Conservation (phyloP, 2,888 invertebrate genomes). For the Pristionchus maxplancki region DNA sequence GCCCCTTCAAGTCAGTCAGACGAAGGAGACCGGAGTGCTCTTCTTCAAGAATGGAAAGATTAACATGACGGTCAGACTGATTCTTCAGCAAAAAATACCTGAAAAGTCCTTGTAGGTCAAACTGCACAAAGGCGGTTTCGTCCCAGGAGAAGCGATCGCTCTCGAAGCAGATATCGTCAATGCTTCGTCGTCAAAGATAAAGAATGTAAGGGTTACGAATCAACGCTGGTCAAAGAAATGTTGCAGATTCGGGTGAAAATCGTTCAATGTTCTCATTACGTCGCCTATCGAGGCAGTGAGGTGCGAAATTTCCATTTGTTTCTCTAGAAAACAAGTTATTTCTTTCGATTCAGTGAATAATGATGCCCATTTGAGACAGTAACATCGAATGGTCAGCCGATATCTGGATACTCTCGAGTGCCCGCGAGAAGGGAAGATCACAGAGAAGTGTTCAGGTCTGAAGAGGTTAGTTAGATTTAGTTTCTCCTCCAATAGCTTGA, state of each 20-base stretch:
- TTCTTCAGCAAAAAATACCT: too few relatives aligned
- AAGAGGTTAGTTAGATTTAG: background rate
- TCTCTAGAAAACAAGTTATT: background rate
- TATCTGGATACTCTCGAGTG: background rate
- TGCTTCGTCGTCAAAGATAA: constrained; percentile 42
- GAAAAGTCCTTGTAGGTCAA: background rate
- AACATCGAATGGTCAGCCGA: background rate
- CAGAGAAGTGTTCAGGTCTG: constrained; percentile 19
- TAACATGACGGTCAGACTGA: constrained; percentile 52
- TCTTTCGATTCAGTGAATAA: background rate
- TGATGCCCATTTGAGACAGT: background rate
- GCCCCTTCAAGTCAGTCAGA: constrained; percentile 53
- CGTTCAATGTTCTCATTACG: constrained; percentile 42
- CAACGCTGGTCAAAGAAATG: background rate
- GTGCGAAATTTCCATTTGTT: constrained; percentile 5
- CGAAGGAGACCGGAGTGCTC: constrained; percentile 57
- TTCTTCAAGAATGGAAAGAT: constrained; percentile 61
- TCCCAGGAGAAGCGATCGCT: constrained; percentile 60
- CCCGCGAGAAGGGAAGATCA: background rate
- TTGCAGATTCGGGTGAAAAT: constrained; percentile 46
- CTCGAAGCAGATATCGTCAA: constrained; percentile 57
- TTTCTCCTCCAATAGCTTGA: background rate
- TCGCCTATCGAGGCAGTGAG: constrained; percentile 26
- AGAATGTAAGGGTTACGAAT: constrained; percentile 17
- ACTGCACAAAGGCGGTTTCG: constrained; percentile 57